Conservation (phyloP, 2,888 invertebrate genomes). For the Dolichopus griseipennis region DNA sequence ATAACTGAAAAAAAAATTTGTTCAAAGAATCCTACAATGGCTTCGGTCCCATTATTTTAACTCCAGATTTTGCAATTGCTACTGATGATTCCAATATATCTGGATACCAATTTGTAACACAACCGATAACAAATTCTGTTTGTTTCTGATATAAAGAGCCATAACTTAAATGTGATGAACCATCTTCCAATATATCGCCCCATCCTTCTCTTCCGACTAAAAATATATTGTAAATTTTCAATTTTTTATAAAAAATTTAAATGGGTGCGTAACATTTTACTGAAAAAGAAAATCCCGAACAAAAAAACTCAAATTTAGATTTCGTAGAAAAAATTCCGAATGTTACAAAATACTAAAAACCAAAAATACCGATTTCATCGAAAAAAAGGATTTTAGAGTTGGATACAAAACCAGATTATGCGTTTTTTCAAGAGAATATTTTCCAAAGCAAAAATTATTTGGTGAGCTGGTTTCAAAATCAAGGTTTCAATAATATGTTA, state of each 20-base stretch:
- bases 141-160: conserved; percentile 35
- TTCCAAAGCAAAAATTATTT: too few species aligned
- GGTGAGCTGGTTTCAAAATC: too few species aligned
- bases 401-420: too few species aligned
- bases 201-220: conserved; percentile 37
- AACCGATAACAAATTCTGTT: conserved; percentile 37
- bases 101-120: conserved; percentile 40
- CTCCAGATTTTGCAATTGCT: conserved; percentile 34
- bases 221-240: background rate
- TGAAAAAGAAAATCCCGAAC: too few species aligned
- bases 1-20: background rate
- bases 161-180: conserved; percentile 35
- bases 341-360: too few species aligned
- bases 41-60: background rate
- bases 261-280: too few species aligned
- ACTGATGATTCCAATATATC: conserved; percentile 36
- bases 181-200: conserved; percentile 38
- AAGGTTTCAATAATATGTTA: too few species aligned
- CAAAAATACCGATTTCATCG: too few species aligned
- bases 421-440: too few species aligned
- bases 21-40: background rate
- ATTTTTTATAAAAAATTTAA: too few species aligned
- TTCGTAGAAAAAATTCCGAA: too few species aligned
- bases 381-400: background rate
- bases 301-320: too few species aligned